phyloP scores from a whole-genome alignment of 2,113 vertebrate genomes.

The Phaethornis superciliosus region DNA sequence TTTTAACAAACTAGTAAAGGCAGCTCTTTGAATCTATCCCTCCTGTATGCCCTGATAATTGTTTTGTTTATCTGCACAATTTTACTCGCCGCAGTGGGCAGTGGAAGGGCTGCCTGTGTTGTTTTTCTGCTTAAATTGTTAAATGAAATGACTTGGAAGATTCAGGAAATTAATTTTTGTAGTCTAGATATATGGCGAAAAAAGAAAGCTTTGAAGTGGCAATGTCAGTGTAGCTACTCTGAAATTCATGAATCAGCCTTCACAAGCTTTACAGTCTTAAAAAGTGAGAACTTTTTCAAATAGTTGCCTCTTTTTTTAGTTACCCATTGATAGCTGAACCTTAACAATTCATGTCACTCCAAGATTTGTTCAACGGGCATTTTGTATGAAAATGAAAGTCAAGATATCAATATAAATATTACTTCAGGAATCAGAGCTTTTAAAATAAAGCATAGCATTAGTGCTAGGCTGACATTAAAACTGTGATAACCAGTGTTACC shows the following conservation, averaged over 20 bases:
- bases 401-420: not conserved
- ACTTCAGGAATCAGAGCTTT: constrained; percentile 9
- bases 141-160: constrained; percentile 62
- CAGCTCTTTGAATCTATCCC: constrained; percentile 21
- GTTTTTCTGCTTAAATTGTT: constrained; percentile 46
- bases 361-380: not conserved
- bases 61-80: constrained; percentile 48
- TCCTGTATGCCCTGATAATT: constrained; percentile 38
- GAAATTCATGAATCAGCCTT: constrained; percentile 25
- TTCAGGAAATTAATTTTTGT: constrained; percentile 69
- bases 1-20: constrained; percentile 17
- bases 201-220: constrained; percentile 47
- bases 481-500: not conserved
- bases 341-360: constrained; percentile 22
- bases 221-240: constrained; percentile 17
- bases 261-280: not conserved
- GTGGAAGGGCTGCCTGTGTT: not conserved
- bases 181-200: not conserved
- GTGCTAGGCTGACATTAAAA: not conserved
- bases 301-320: constrained; percentile 28
- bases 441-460: not conserved
- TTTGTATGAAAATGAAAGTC: constrained; percentile 48
- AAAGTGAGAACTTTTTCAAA: not conserved
- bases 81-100: not conserved
- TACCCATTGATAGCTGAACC: constrained; percentile 44